phyloP scores from a whole-genome alignment of 2,113 vertebrate genomes.

The Onychorhynchus coronatus region DNA sequence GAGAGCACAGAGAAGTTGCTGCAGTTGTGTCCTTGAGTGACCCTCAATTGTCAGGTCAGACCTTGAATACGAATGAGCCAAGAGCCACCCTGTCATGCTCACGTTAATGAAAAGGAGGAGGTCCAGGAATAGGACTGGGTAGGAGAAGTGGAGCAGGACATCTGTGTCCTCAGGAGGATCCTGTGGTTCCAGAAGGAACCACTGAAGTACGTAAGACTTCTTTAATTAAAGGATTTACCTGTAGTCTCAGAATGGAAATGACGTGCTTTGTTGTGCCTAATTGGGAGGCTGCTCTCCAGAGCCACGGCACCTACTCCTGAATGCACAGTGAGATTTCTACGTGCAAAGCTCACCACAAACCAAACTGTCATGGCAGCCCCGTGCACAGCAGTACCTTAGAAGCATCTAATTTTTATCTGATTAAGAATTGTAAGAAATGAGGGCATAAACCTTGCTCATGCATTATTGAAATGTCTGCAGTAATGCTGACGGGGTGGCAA shows the following conservation, averaged over 20 bases:
- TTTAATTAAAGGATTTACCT: conserved; percentile 57
- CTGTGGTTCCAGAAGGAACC: conserved; percentile 18
- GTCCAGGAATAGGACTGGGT: neutral
- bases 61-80: neutral
- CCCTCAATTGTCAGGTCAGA: neutral
- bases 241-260: neutral
- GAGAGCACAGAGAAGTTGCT: neutral
- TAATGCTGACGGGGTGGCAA: neutral
- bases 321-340: neutral
- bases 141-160: conserved; percentile 40
- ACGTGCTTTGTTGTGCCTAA: neutral
- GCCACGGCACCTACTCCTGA: neutral
- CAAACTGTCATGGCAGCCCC: neutral
- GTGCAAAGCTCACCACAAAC: neutral
- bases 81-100: neutral
- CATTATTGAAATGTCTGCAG: neutral
- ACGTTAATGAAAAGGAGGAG: neutral
- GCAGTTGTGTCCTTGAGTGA: conserved; percentile 17
- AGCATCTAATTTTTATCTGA: neutral
- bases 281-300: neutral
- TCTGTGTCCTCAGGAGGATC: conserved; percentile 36
- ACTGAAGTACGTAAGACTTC: conserved; percentile 17
- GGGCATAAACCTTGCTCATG: neutral
- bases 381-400: neutral
- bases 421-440: neutral